Base-by-base conservation (phyloP, 1,140 invertebrate genomes). In the Ostrea edulis region DNA sequence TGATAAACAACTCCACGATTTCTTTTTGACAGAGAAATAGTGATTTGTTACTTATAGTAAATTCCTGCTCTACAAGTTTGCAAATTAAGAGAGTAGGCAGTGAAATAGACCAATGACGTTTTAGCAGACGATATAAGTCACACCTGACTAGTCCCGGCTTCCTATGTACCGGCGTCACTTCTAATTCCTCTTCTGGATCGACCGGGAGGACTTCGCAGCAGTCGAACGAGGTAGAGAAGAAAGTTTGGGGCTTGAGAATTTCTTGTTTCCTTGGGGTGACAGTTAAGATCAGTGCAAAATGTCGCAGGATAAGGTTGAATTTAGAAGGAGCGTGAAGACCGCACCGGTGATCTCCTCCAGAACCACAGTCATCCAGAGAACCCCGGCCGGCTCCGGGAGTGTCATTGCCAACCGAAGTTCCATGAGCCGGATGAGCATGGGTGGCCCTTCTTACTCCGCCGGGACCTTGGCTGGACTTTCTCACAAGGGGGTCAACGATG, bases 401-500 rank as follows among this genome's bases (percentile, higher is more conserved):
- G 68, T 68, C 68, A 84, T 44, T 54, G 65, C 81, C 81, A 8
- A 55, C 14, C n/a, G 84, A 11, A 82, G 58, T 22, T 35, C 68
- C 29, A 77, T 62, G 5, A 58, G 71, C 14, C 82, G 87, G 51
- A 22, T 86, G 55, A 88, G 87, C 35, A 85, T 88, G 82, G 54
- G 52, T 12, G 54, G 52, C 5, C 83, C 87, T 20, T 0, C 35
- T 12, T 88, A 20, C 51, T 55, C 71, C 7, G 83, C 90, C 0
- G 90, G 91, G 3, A 88, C 89, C 71, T 88, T 90, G 68, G 44
- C 89, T 55, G 90, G 86, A 54, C 81, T 93, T 22, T 90, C 93
- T 25, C 88, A 81, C 55, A 90, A 86, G 20, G 92, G 95, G 4
- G 95, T 95, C 12, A 89, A 89, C 12, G 92, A 91, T 55, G 95